Evolutionary conservation across 2,888 invertebrate species (phyloP).

Genomic region (Drosophila testacea): DNA sequence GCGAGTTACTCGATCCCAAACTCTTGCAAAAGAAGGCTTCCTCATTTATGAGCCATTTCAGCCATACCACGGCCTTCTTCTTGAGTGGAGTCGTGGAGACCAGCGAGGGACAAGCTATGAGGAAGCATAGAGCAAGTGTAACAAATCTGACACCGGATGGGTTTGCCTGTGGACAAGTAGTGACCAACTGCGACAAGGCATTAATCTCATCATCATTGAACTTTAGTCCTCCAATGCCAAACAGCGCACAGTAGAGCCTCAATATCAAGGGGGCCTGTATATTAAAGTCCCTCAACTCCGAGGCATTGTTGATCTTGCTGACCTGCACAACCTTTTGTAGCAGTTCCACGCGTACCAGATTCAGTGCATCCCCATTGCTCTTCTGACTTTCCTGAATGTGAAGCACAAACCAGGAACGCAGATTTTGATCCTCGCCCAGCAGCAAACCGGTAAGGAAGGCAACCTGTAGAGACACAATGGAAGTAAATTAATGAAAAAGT

Average conservation of each 20-base stretch:
- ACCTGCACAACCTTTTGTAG: constrained; percentile 89
- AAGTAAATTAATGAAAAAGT: neutral
- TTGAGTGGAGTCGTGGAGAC: constrained; percentile 92
- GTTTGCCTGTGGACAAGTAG: constrained; percentile 95
- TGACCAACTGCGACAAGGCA: constrained; percentile 92
- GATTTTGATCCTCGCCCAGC: constrained; percentile 95
- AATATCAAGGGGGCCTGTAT: constrained; percentile 96
- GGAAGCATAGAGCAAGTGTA: constrained; percentile 96
- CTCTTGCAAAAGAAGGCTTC: constrained; percentile 95
- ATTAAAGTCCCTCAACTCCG: constrained; percentile 88
- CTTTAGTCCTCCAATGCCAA: constrained; percentile 97
- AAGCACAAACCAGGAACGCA: constrained; percentile 96
- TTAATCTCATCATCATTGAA: constrained; percentile 96
- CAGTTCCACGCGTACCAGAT: constrained; percentile 90
- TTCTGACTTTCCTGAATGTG: constrained; percentile 91
- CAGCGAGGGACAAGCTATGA: constrained; percentile 96
- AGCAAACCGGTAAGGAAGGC: constrained; percentile 95
- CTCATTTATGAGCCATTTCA: constrained; percentile 96
- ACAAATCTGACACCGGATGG: constrained; percentile 97
- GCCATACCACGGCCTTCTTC: constrained; percentile 95
- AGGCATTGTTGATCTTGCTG: constrained; percentile 87
- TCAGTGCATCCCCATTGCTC: constrained; percentile 89
- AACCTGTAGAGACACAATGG: constrained; percentile 85
- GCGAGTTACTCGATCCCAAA: constrained; percentile 94
- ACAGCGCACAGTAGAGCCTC: constrained; percentile 95